phyloP scores from a whole-genome alignment of 2,797 vertebrate species.

The Hippoglossus hippoglossus region DNA sequence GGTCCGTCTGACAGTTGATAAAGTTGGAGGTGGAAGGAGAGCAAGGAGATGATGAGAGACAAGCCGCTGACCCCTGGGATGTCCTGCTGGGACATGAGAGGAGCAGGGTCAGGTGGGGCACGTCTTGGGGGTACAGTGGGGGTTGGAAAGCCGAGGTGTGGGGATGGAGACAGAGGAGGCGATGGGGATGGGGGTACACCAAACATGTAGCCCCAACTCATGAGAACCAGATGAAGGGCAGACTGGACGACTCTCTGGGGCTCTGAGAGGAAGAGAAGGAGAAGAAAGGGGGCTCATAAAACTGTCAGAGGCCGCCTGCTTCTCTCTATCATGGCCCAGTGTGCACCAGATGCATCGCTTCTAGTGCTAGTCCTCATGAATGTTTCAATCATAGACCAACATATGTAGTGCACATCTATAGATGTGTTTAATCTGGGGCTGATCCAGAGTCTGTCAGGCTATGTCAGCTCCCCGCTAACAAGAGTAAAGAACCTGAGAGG shows the following conservation, averaged over 20 bases:
- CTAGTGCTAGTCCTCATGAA: conserved; percentile 49
- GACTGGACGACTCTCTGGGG: conserved; percentile 76
- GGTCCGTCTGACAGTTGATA: conserved; percentile 57
- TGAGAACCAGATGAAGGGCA: conserved; percentile 83
- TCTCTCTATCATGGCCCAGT: conserved; percentile 76
- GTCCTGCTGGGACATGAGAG: conserved; percentile 69
- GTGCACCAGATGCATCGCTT: conserved; percentile 60
- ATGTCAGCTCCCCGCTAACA: conserved; percentile 46
- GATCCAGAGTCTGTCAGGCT: conserved; percentile 35
- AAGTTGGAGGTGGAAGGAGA: conserved; percentile 50
- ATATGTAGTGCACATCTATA: conserved; percentile 52
- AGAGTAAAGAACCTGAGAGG: conserved; percentile 2
- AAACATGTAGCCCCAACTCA: conserved; percentile 67
- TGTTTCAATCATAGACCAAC: conserved; percentile 61
- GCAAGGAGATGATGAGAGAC: conserved; percentile 69
- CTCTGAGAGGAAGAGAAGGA: conserved; percentile 66
- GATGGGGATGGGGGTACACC: conserved; percentile 53
- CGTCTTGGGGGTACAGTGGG: conserved; percentile 23
- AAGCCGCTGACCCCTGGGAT: conserved; percentile 64
- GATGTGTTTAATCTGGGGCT: conserved; percentile 51
- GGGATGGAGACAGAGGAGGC: conserved; percentile 43
- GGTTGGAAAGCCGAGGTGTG: conserved; percentile 19
- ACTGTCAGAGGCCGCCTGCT: conserved; percentile 70
- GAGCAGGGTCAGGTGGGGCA: conserved; percentile 54
- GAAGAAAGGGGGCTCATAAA: conserved; percentile 77